Evolutionary conservation across 2,113 vertebrate genomes (phyloP), one percentile per base, ranked within the genome.

Genomic region (Carettochelys insculpta): DNA sequence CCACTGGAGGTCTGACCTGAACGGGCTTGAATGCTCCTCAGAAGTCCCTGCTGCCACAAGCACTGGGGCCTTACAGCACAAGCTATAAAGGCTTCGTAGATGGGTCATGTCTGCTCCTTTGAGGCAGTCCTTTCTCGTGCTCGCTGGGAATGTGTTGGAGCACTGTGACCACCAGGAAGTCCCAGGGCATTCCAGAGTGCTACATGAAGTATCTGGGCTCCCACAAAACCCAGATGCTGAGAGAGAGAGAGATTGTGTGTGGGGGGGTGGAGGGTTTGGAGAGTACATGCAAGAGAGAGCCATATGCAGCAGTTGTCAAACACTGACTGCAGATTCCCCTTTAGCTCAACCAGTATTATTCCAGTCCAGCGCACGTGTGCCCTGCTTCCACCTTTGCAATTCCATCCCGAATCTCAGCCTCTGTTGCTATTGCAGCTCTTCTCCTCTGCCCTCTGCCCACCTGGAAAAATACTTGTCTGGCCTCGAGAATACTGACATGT

Each of bases 311-410:
- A 11, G 25, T 6, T 73, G 38, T 38, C 20, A 43, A 41, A 71
- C 0, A 0, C 0, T 0, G n/a, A 58, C 27, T 65, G 4, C 31
- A 84, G 51, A n/a, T 71, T 84, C 22, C 85, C 1, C 78, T 14
- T 50, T 25, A 80, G 48, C 51, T 92, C 53, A 17, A 11, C 58
- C 17, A n/a, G 34, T n/a, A 19, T 20, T 65, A 20, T n/a, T 65
- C 17, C 61, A 65, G 61, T n/a, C 34, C 34, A n/a, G 14, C 4
- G 17, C 17, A 5, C 29, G 73, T 14, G 43, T 11, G 11, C 20
- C 34, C 11, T n/a, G n/a, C n/a, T 22, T 78, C 61, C 34, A n/a
- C 61, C 61, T 24, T 25, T 41, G 50, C 34, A 38, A 52, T 52
- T 79, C 50, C 50, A 22, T 79, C 20, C 77, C 38, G 22, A 51